phyloP scores from a whole-genome alignment of 2,113 vertebrate genomes.

The Nansenia antarctica region DNA sequence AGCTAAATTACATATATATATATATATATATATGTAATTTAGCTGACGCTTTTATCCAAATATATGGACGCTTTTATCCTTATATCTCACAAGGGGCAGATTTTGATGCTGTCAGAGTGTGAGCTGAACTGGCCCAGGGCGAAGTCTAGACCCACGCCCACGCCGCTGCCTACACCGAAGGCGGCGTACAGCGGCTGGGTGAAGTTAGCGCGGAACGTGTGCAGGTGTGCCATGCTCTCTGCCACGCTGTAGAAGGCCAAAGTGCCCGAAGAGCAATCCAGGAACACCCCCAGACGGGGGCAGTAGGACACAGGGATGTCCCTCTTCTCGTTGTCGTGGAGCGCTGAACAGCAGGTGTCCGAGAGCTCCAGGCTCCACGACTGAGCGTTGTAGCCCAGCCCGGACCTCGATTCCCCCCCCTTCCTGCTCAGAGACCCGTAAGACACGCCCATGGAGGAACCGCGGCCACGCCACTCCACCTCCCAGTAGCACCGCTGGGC shows the following conservation, averaged over 20 bases:
- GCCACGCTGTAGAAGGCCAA: constrained; percentile 79
- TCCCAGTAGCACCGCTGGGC: constrained; percentile 79
- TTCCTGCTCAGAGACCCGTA: constrained; percentile 71
- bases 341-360: constrained; percentile 79
- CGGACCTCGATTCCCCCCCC: constrained; percentile 74
- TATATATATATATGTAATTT: too few relatives aligned
- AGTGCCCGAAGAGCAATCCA: constrained; percentile 60
- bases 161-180: constrained; percentile 74
- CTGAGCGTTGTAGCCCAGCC: constrained; percentile 79
- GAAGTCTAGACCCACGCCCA: constrained; percentile 77
- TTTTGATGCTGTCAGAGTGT: constrained; percentile 73
- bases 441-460: constrained; percentile 74
- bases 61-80: too few relatives aligned
- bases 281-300: constrained; percentile 76
- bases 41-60: too few relatives aligned
- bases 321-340: constrained; percentile 81
- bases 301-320: constrained; percentile 74
- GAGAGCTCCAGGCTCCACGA: constrained; percentile 84
- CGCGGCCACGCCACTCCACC: constrained; percentile 77
- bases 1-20: too few relatives aligned
- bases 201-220: constrained; percentile 76
- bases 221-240: constrained; percentile 71
- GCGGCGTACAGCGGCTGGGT: constrained; percentile 67
- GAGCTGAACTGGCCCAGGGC: constrained; percentile 73
- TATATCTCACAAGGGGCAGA: constrained; percentile 75